Base-by-base conservation (phyloP, 2,888 invertebrate species). In the Apotomis capreana region DNA sequence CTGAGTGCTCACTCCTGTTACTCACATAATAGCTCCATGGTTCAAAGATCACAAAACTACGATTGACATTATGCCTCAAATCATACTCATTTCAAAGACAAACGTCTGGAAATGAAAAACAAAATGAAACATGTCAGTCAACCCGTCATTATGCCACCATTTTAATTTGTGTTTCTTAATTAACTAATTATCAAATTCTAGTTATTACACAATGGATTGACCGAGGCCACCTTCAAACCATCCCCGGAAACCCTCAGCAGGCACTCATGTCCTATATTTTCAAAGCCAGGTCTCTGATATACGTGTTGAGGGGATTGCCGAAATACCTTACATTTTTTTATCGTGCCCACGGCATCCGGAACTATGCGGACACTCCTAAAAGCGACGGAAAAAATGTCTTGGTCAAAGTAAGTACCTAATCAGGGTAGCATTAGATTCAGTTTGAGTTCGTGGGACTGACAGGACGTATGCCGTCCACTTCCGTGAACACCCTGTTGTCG, bases 341-440 rank as follows among this genome's bases (percentile, higher is more conserved):
- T 62, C 72, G 74, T 64, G 73, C 77, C 61, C 72, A 75, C 0
- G 44, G 26, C 10, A 69, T 70, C 36, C 76, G 90, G 72, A 79
- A 67, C 46, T 87, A 79, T 73, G 82, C 89, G 9, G 90, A 91
- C 68, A 83, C 78, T 36, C 72, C 83, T 4, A 87, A 86, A 75
- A 71, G 81, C 37, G 87, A 88, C 0, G 80, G 72, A 5, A 89
- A 88, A 71, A 84, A 86, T 75, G 13, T 44, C 44, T 9, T 57
- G 4, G 74, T 85, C 57, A 82, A 79, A 79, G 89, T 90, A 74
- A 81, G 82, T 65, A 51, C 46, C 51, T 55, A 40, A 44, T 40
- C 60, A 15, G 36, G 4, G 40, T 40, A 40, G 40, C 6, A 46
- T 46, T 46, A 26, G 1, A 37, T 37, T 58, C 37, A 54, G 54